phyloP scores from a whole-genome alignment of 2,113 vertebrate genomes.

The Erinaceus europaeus region DNA sequence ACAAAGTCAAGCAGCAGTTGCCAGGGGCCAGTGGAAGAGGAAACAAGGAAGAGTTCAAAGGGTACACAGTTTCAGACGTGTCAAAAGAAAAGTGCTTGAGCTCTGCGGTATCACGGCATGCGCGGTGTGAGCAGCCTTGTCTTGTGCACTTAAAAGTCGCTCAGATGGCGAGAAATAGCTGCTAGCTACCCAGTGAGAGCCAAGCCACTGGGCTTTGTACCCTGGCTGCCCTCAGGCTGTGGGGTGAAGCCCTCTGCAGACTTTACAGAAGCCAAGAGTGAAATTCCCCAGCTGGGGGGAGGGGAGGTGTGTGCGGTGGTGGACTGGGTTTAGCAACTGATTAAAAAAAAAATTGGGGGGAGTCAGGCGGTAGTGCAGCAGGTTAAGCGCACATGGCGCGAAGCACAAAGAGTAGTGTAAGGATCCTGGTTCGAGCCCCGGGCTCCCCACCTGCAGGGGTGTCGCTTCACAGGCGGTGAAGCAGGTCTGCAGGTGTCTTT shows the following conservation, averaged over 20 bases:
- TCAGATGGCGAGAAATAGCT: not conserved
- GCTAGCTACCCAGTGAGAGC: too few species aligned
- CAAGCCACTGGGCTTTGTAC: too few species aligned
- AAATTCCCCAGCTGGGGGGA: not conserved
- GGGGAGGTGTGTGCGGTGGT: not conserved
- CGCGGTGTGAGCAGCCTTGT: not conserved
- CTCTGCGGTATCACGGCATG: not conserved
- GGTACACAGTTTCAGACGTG: not conserved
- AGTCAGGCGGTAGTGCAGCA: too few species aligned
- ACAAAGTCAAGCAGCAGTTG: not conserved
- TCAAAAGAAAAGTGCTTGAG: not conserved
- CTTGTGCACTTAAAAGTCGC: not conserved
- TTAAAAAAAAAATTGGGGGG: too few species aligned
- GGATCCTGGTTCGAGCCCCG: too few species aligned
- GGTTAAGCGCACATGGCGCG: too few species aligned
- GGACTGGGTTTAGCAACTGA: not conserved
- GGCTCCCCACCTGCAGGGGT: too few species aligned
- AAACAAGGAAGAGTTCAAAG: not conserved
- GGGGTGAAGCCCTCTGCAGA: not conserved
- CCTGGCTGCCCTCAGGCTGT: too few species aligned
- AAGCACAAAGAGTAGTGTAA: too few species aligned
- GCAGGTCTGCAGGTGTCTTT: too few species aligned
- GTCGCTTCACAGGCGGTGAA: too few species aligned
- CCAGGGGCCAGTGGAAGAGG: not conserved
- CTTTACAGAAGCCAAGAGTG: not conserved